Evolutionary conservation across 2,113 vertebrate genomes (phyloP), one percentile per base, ranked within the genome.

Genomic region (Zosterops japonicus): DNA sequence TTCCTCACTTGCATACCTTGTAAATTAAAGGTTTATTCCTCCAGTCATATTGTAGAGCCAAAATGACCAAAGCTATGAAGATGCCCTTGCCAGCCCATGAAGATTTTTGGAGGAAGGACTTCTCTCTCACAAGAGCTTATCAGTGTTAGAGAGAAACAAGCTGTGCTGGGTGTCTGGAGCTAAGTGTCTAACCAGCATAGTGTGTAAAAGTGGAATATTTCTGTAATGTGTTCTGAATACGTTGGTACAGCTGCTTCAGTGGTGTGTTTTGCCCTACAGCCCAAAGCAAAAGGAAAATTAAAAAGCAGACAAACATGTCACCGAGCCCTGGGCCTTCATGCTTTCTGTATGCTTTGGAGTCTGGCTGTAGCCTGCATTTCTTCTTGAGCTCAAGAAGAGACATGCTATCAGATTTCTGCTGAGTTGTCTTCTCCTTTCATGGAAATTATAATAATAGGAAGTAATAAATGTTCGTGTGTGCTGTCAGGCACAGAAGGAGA

Each of bases 71-170:
- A 86, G 17, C 19, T 41, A 4, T 28, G 65, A 41, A 44, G 55
- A 25, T 46, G 22, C 9, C 13, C 55, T 59, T 83, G n/a, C 42
- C n/a, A 68, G 44, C 27, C 36, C 8, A 11, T 20, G 21, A 50
- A 36, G 19, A n/a, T 8, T 76, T 87, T 53, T 44, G 7, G 63
- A 72, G 49, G 64, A 86, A 27, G 13, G 4, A 31, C 13, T 81
- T 81, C 3, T 19, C 33, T 78, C 1, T 70, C n/a, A 23, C 49
- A 15, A 60, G 24, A 17, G 19, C 16, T 11, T 59, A 0, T 18
- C 0, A 0, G 44, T 79, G 2, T 55, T 18, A 10, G 4, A 31
- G 52, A 33, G 33, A 41, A 85, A 22, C 47, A 4, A 5, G 33
- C 42, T n/a, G 3, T 13, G 17, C 57, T 74, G 14, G 65, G 23